These are phyloP conservation scores for Diogma glabrata DNA, from an alignment of 2,888 invertebrate genomes.

Conservation along the genomic window DNA sequence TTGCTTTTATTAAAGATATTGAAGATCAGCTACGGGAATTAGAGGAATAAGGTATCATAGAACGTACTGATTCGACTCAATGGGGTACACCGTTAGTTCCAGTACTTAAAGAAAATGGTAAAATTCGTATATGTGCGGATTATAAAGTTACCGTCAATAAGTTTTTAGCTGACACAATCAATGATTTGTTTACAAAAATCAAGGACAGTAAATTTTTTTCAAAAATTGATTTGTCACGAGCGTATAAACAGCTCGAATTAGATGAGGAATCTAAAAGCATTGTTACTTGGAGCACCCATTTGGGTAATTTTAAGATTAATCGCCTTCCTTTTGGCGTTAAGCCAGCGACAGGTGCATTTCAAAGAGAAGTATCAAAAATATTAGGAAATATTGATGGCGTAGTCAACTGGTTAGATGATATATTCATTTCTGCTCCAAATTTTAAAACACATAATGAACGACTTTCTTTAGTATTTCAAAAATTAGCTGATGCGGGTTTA, in stretches of 20 bases:
- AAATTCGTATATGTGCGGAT: slow-evolving; percentile 14
- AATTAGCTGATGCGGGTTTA: too few relatives aligned
- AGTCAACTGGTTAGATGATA: too few relatives aligned
- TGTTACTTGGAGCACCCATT: slow-evolving; percentile 24
- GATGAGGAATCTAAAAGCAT: slow-evolving; percentile 22
- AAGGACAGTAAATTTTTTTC: slow-evolving; percentile 15
- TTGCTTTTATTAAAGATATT: too few relatives aligned
- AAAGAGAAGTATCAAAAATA: slow-evolving; percentile 24
- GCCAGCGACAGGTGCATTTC: slow-evolving; percentile 30
- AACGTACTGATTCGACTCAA: too few relatives aligned
- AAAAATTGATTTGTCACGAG: slow-evolving; percentile 25
- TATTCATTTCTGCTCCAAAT: too few relatives aligned
- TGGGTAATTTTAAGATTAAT: too few relatives aligned
- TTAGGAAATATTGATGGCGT: slow-evolving; percentile 20
- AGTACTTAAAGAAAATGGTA: slow-evolving; percentile 16
- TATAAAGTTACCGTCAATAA: slow-evolving; percentile 22
- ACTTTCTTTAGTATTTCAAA: too few relatives aligned
- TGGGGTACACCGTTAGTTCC: slow-evolving; percentile 20
- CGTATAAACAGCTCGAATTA: slow-evolving; percentile 28
- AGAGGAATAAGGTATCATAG: too few relatives aligned
- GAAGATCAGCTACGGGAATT: too few relatives aligned
- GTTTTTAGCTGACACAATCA: slow-evolving; percentile 21
- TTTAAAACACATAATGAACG: too few relatives aligned
- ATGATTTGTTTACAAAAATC: slow-evolving; percentile 23
- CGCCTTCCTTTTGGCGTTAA: slow-evolving; percentile 30